phyloP scores from a whole-genome alignment of 1,140 invertebrate genomes.

The Apis mellifera region DNA sequence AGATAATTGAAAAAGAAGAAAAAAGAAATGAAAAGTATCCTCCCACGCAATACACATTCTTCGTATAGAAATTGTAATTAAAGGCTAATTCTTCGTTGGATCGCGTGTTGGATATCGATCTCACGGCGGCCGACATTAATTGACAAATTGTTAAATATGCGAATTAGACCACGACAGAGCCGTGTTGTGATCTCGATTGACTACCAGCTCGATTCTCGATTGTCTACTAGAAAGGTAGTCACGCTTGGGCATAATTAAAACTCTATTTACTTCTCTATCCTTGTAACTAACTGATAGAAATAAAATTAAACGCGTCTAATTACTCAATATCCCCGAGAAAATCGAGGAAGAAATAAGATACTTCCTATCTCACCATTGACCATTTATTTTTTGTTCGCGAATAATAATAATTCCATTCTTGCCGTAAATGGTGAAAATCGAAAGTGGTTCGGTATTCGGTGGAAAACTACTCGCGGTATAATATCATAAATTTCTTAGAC shows the following conservation, averaged over 20 bases:
- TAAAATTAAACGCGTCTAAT: background rate
- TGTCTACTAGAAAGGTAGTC: too few relatives aligned
- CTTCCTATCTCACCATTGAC: background rate
- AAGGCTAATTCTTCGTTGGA: background rate
- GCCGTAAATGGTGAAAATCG: conserved; percentile 26
- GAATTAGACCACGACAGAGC: conserved; percentile 46
- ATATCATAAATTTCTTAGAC: background rate
- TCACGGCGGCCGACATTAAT: conserved; percentile 17
- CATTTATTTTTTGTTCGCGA: background rate
- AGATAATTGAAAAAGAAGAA: too few relatives aligned
- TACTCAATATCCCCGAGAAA: background rate
- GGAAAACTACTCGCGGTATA: background rate
- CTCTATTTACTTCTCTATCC: too few relatives aligned
- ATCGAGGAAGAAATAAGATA: background rate
- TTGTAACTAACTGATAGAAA: fast-evolving
- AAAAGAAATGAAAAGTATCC: background rate
- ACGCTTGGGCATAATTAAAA: background rate
- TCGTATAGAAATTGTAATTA: background rate
- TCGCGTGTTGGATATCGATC: background rate
- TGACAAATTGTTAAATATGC: conserved; percentile 50
- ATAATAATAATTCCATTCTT: background rate
- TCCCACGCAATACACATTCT: background rate
- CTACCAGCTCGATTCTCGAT: background rate
- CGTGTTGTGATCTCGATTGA: background rate
- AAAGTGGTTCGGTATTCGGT: conserved; percentile 12